Percentiles rank a stretch among this genome's conserved stretches.
These are phyloP conservation scores for Oplegnathus fasciatus DNA, from an alignment of 2,113 vertebrate species.

Conservation along the genomic window DNA sequence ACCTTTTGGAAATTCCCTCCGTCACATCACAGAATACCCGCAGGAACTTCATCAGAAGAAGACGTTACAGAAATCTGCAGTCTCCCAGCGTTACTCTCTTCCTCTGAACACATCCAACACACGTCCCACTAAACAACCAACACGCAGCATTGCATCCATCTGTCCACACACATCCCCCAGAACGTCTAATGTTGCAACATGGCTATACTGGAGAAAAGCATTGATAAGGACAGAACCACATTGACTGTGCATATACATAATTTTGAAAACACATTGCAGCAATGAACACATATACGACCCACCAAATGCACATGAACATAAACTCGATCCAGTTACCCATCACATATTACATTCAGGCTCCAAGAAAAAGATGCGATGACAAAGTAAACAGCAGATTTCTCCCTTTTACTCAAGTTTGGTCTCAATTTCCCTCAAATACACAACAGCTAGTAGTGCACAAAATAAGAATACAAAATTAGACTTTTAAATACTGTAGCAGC, in stretches of 20 bases:
- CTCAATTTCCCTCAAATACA: slow-evolving; percentile 82
- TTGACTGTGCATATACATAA: slow-evolving; percentile 73
- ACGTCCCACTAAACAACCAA: slow-evolving; percentile 35
- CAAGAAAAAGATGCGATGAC: slow-evolving; percentile 73
- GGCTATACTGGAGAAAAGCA: slow-evolving; percentile 70
- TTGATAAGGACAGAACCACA: slow-evolving; percentile 70
- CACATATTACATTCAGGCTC: slow-evolving; percentile 83
- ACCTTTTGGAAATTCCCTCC: neutral
- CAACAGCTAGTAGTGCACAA: slow-evolving; percentile 87
- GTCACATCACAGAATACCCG: slow-evolving; percentile 33
- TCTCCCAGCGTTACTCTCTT: slow-evolving; percentile 2
- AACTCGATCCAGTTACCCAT: slow-evolving; percentile 75
- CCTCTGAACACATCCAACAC: slow-evolving; percentile 31
- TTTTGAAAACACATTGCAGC: slow-evolving; percentile 74
- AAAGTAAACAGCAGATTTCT: slow-evolving; percentile 83
- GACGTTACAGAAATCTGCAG: slow-evolving; percentile 16
- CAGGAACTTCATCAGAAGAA: slow-evolving; percentile 33
- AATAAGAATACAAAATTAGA: slow-evolving; percentile 87
- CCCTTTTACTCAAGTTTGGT: slow-evolving; percentile 85
- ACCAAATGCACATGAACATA: slow-evolving; percentile 69
- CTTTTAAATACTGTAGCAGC: slow-evolving; percentile 89
- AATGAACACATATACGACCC: slow-evolving; percentile 76
- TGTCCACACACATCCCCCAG: slow-evolving; percentile 37
- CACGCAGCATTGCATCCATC: slow-evolving; percentile 4
- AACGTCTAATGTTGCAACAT: slow-evolving; percentile 41